phyloP scores from a whole-genome alignment of 2,797 vertebrate species.

The Micrastur ruficollis region DNA sequence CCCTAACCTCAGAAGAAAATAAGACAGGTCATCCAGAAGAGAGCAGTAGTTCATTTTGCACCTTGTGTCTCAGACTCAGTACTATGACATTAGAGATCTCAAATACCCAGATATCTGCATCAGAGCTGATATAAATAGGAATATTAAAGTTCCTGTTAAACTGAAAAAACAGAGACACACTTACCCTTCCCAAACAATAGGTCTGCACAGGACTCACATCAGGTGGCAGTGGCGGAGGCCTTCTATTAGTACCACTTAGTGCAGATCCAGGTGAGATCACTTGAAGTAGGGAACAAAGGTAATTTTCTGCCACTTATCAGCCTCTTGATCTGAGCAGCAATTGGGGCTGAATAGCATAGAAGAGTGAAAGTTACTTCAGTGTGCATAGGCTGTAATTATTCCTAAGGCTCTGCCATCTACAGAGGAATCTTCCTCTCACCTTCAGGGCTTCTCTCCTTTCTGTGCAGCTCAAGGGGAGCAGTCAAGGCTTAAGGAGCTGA shows the following conservation, averaged over 20 bases:
- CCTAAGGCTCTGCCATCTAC: background rate
- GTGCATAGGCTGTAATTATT: background rate
- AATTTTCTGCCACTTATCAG: constrained; percentile 16
- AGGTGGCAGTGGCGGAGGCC: background rate
- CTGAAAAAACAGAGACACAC: background rate
- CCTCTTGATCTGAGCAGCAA: background rate
- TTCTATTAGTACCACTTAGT: background rate
- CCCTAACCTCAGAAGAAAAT: background rate
- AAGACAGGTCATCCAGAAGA: background rate
- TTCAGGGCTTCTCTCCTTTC: background rate
- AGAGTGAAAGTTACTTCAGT: background rate
- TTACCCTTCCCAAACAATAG: background rate
- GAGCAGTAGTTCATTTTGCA: background rate
- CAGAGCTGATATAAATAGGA: background rate
- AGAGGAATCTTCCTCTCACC: background rate
- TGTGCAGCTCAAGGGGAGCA: background rate
- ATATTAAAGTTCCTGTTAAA: background rate
- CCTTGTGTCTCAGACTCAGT: background rate
- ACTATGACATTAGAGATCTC: background rate
- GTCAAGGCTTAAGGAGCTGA: background rate
- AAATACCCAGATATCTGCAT: background rate
- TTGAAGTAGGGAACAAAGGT: background rate
- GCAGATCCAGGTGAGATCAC: constrained; percentile 18
- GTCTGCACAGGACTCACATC: background rate
- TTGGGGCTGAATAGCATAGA: background rate